Conservation (phyloP, 2,888 invertebrate species). For the Ormyrus pomaceus region DNA sequence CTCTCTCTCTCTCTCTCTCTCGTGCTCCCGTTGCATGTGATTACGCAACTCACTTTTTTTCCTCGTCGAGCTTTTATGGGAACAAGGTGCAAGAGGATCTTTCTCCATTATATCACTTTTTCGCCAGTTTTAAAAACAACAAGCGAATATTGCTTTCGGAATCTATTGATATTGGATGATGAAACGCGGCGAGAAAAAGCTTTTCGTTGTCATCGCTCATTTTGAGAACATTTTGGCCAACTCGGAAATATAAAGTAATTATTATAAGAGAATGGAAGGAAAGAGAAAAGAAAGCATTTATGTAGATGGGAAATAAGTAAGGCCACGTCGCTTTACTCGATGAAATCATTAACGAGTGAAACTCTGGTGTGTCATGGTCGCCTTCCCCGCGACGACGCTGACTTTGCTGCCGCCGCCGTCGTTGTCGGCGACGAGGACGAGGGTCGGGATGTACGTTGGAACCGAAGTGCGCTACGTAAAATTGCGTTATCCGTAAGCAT, state of each 20-base stretch:
- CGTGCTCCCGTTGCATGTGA: neutral
- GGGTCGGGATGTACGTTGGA: neutral
- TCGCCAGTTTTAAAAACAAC: neutral
- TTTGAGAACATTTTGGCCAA: too few species aligned
- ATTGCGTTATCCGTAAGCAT: conserved; percentile 62
- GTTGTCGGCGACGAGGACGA: conserved; percentile 6
- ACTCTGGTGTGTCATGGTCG: neutral
- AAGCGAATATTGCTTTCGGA: too few species aligned
- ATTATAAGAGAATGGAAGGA: too few species aligned
- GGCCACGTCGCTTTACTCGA: conserved; percentile 38
- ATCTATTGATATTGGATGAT: too few species aligned
- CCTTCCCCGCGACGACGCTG: too few species aligned
- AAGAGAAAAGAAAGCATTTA: too few species aligned
- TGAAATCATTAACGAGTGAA: conserved; percentile 61
- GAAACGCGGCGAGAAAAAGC: too few species aligned
- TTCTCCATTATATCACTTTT: neutral
- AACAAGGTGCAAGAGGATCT: neutral
- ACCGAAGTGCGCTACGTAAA: conserved; percentile 58
- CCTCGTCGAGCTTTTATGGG: neutral
- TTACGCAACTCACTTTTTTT: too few species aligned
- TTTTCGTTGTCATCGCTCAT: too few species aligned
- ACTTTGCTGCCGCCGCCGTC: conserved; percentile 53
- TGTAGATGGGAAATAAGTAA: too few species aligned
- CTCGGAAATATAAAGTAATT: too few species aligned
- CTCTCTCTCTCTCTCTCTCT: conserved; percentile 21